Base-by-base conservation (phyloP, 37 sponge, comb jelly and placozoan species). In the Hexactinellida sp. region DNA sequence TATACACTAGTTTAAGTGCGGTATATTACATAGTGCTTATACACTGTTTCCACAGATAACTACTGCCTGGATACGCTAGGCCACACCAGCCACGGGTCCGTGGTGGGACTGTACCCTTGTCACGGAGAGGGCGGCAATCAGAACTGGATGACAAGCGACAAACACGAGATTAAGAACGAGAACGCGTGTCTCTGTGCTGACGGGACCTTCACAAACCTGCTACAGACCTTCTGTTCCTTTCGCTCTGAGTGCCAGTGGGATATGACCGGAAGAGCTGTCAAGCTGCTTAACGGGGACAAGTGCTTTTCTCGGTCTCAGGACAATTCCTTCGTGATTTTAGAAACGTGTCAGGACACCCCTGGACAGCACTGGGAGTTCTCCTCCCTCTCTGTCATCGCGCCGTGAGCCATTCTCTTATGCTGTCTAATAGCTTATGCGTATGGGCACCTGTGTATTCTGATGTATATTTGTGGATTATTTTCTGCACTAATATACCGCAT, bases 11-110 rank as follows among this genome's bases (percentile, higher is more conserved):
- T n/a, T n/a, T n/a, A n/a, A n/a, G n/a, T n/a, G n/a, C n/a, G n/a
- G n/a, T n/a, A n/a, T n/a, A n/a, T n/a, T n/a, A n/a, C n/a, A n/a
- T n/a, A n/a, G n/a, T n/a, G n/a, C n/a, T n/a, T n/a, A n/a, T n/a
- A n/a, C n/a, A n/a, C n/a, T n/a, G n/a, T n/a, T 37, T 83, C 55
- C 34, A 19, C 54, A 10, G 54, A 83, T 39, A 76, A 86, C 83
- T 55, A 84, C 10, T 91, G 91, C 83, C 83, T 91, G 82, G 91
- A 91, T 55, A 88, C 88, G 52, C 86, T 91, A 16, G 89, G 89
- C 23, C 83, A 86, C 54, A 38, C 82, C 1, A 41, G 89, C 24
- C 87, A 88, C 35, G 91, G 89, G 37, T 86, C 88, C 38, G 36
- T 39, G 54, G 89, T 91, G 13, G 91, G 91, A 1, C 85, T 87